These are phyloP conservation scores for Apaloderma vittatum DNA, from an alignment of 2,113 vertebrate species.

Conservation along the genomic window DNA sequence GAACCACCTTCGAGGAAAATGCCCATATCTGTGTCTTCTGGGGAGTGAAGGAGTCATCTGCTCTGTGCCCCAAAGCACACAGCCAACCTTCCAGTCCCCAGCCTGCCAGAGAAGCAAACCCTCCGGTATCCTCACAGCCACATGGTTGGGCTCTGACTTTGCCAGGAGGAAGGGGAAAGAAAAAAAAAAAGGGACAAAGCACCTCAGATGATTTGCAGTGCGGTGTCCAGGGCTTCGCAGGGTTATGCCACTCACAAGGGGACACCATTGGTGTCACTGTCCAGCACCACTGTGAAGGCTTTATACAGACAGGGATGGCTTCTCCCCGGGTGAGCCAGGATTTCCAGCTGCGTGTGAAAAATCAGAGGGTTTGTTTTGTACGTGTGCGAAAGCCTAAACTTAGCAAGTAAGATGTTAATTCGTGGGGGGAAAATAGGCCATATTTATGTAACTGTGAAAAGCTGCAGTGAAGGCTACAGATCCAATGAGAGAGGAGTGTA, in stretches of 20 bases:
- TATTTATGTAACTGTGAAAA: slow-evolving; percentile 67
- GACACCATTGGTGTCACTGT: not conserved
- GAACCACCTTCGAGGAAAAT: not conserved
- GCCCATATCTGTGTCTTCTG: not conserved
- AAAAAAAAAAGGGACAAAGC: too few species aligned
- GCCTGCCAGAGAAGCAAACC: not conserved
- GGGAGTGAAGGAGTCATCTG: not conserved
- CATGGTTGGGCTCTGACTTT: fast-evolving
- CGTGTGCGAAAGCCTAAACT: slow-evolving; percentile 35
- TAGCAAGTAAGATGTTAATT: slow-evolving; percentile 53
- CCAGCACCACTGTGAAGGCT: not conserved
- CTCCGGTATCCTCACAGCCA: not conserved
- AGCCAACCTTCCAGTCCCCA: not conserved
- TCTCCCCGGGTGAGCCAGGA: not conserved
- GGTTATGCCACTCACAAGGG: not conserved
- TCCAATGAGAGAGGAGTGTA: slow-evolving; percentile 4
- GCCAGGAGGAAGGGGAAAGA: not conserved
- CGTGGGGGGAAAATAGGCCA: slow-evolving; percentile 46
- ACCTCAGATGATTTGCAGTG: not conserved
- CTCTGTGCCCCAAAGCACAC: not conserved
- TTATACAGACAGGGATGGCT: not conserved
- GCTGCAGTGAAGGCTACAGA: slow-evolving; percentile 23
- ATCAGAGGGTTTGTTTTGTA: slow-evolving; percentile 21
- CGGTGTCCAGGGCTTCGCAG: not conserved
- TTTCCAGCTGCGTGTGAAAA: slow-evolving; percentile 32